These are phyloP conservation scores for Sebastes aleutianus DNA, from an alignment of 2,797 vertebrate genomes.

Conservation along the genomic window DNA sequence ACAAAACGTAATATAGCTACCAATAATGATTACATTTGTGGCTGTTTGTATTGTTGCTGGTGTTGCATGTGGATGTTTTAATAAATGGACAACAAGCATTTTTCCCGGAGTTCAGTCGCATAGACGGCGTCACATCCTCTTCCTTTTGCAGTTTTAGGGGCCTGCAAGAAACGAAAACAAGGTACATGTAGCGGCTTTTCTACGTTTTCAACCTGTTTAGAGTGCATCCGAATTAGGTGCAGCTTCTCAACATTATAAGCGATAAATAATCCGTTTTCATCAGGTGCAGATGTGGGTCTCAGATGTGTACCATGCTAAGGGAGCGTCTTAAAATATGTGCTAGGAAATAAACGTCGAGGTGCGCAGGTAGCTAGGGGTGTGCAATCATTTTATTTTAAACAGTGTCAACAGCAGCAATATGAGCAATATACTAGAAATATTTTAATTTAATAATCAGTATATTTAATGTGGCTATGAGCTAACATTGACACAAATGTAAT, in stretches of 20 bases:
- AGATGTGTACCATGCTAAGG: slow-evolving; percentile 62
- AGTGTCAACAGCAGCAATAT: background rate
- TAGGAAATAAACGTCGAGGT: slow-evolving; percentile 74
- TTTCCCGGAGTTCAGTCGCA: slow-evolving; percentile 53
- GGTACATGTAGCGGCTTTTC: slow-evolving; percentile 50
- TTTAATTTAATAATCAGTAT: background rate
- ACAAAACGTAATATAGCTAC: rapidly evolving
- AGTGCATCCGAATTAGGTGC: background rate
- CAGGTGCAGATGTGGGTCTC: background rate
- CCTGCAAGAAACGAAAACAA: slow-evolving; percentile 77
- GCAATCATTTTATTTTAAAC: background rate
- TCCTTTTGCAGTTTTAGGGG: slow-evolving; percentile 71
- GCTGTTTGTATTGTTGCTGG: rapidly evolving
- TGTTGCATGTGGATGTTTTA: background rate
- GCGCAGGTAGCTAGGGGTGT: slow-evolving; percentile 32
- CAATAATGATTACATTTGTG: rapidly evolving
- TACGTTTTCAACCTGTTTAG: background rate
- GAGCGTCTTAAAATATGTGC: slow-evolving; percentile 78
- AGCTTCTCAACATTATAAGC: background rate
- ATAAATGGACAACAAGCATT: slow-evolving; percentile 5
- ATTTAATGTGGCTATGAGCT: background rate
- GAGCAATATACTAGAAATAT: background rate
- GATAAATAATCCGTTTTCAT: background rate
- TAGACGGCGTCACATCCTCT: slow-evolving; percentile 77
- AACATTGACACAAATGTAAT: background rate